These are phyloP conservation scores for Galerucella nymphaeae DNA, from an alignment of 2,888 invertebrate genomes.

Conservation along the genomic window DNA sequence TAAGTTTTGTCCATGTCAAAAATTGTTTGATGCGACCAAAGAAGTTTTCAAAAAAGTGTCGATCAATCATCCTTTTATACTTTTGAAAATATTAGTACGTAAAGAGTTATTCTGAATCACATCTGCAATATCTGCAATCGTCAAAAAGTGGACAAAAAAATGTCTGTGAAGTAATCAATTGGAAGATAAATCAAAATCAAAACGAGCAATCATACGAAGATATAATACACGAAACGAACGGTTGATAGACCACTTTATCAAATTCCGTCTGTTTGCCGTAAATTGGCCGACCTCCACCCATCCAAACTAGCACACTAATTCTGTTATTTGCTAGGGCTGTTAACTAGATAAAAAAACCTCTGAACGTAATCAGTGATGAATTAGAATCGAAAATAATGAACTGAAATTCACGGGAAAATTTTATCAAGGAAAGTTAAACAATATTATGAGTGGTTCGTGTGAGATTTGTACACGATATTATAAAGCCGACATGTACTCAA, in stretches of 20 bases:
- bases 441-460: background rate
- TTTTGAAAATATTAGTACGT: too few relatives aligned
- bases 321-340: conserved; percentile 11
- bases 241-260: conserved; percentile 7
- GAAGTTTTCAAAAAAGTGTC: too few relatives aligned
- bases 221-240: conserved; percentile 10
- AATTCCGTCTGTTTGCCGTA: conserved; percentile 12
- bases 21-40: too few relatives aligned
- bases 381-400: conserved; percentile 13
- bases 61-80: too few relatives aligned
- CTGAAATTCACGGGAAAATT: background rate
- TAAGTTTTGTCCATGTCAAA: too few relatives aligned
- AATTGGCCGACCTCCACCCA: conserved; percentile 1
- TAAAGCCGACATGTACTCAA: too few relatives aligned
- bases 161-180: background rate
- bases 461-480: background rate
- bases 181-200: conserved; percentile 7
- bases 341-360: background rate
- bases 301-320: conserved; percentile 14
- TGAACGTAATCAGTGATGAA: conserved; percentile 8
- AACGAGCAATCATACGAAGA: conserved; percentile 3
- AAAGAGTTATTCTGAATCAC: too few relatives aligned
- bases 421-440: background rate
- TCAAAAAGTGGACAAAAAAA: background rate
- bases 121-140: background rate